These are phyloP conservation scores for Trichonephila inaurata DNA, from an alignment of 1,140 invertebrate genomes.

Conservation along the genomic window DNA sequence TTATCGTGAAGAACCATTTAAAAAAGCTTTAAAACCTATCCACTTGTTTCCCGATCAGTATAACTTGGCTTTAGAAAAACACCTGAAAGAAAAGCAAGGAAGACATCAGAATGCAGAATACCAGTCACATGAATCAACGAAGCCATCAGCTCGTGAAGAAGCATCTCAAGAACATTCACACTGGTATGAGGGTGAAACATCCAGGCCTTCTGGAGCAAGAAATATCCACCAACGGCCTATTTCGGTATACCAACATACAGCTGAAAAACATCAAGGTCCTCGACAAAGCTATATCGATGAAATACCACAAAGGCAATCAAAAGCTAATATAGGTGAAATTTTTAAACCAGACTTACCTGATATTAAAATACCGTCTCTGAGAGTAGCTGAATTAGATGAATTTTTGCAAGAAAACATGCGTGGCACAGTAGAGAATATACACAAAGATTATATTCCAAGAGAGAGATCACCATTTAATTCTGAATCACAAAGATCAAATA, in stretches of 20 bases:
- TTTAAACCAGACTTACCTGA: background rate
- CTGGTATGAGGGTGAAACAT: background rate
- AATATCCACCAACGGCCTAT: background rate
- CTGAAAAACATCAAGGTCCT: background rate
- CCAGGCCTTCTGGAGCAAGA: background rate
- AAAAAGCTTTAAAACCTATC: background rate
- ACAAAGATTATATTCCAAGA: background rate
- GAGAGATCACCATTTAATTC: background rate
- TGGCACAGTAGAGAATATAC: background rate
- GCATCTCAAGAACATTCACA: background rate
- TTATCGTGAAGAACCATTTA: too few relatives aligned
- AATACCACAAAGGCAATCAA: background rate
- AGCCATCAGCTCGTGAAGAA: background rate
- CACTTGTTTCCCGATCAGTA: background rate
- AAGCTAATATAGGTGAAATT: background rate
- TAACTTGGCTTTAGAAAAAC: background rate
- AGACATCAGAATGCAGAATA: background rate
- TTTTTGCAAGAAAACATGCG: background rate
- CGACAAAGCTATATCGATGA: background rate
- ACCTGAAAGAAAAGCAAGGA: background rate
- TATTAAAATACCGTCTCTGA: background rate
- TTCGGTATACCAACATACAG: background rate
- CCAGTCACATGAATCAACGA: background rate
- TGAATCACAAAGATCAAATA: background rate
- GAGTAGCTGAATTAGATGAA: background rate